Conservation (phyloP, 2,888 invertebrate genomes). For the Diabrotica balteata region DNA sequence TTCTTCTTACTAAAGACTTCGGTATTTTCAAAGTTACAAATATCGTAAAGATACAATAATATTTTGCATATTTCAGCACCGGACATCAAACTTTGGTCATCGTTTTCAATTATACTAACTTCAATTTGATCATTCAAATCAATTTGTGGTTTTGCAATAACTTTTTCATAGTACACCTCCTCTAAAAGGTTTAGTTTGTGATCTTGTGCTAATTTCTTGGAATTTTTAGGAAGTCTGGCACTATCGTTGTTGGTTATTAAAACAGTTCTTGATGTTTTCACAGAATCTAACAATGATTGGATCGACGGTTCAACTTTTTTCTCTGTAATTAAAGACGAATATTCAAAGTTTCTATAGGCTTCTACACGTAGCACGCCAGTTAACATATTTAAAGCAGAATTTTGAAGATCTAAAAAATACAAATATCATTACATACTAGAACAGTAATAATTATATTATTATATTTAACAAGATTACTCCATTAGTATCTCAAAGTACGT, state of each 20-base stretch:
- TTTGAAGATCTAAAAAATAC: constrained; percentile 49
- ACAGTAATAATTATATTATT: too few species aligned
- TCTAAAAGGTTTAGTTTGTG: constrained; percentile 45
- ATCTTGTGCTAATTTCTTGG: constrained; percentile 20
- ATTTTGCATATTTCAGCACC: constrained; percentile 62
- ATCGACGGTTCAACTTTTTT: constrained; percentile 31
- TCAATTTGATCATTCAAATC: constrained; percentile 34
- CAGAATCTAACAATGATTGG: constrained; percentile 50
- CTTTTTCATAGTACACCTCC: constrained; percentile 48
- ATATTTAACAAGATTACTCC: too few species aligned
- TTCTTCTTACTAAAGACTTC: constrained; percentile 55
- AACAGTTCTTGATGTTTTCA: constrained; percentile 45
- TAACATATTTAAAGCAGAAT: constrained; percentile 46
- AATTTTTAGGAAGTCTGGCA: constrained; percentile 1
- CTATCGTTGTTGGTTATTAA: constrained; percentile 30
- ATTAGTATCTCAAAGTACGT: too few species aligned
- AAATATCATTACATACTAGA: not conserved
- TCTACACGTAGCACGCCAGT: constrained; percentile 47
- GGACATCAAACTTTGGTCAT: constrained; percentile 42
- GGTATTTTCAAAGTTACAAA: constrained; percentile 54
- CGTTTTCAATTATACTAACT: constrained; percentile 38
- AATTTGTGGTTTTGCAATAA: constrained; percentile 29
- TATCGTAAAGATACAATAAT: constrained; percentile 60
- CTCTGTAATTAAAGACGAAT: constrained; percentile 10
- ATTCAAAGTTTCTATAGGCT: constrained; percentile 33